Percentiles rank a stretch among this genome's conserved stretches.
These are phyloP conservation scores for Drosophila merina DNA, from an alignment of 2,888 invertebrate species.

Conservation along the genomic window DNA sequence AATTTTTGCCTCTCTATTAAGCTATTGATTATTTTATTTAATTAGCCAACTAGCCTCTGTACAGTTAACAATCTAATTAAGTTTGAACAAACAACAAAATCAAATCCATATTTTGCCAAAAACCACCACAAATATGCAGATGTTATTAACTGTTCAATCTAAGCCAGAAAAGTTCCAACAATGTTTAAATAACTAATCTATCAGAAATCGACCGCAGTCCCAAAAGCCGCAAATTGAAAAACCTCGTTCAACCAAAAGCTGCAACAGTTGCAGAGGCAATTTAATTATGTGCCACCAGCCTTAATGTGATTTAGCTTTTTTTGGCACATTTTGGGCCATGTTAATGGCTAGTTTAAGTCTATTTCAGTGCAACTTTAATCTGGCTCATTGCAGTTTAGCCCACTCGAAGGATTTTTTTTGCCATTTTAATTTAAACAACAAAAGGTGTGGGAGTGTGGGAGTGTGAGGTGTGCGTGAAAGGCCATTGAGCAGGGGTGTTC, in stretches of 20 bases:
- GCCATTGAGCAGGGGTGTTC: constrained; percentile 50
- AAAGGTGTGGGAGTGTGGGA: constrained; percentile 30
- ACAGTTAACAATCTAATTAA: constrained; percentile 15
- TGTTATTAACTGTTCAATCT: constrained; percentile 10
- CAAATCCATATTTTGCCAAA: constrained; percentile 11
- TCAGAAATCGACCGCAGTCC: constrained; percentile 20
- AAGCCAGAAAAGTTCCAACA: constrained; percentile 2
- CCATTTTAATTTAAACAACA: constrained; percentile 48
- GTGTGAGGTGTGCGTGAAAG: constrained; percentile 52
- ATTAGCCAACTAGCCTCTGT: neutral
- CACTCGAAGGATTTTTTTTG: constrained; percentile 17
- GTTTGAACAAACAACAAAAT: neutral
- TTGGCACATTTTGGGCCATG: constrained; percentile 9
- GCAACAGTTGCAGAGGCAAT: constrained; percentile 34
- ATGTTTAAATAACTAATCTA: constrained; percentile 18
- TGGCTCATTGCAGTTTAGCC: constrained; percentile 2
- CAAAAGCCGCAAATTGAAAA: constrained; percentile 36
- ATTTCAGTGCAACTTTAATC: constrained; percentile 27
- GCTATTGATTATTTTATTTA: neutral
- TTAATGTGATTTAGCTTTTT: constrained; percentile 33
- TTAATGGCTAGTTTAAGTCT: constrained; percentile 1
- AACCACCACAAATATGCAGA: constrained; percentile 20
- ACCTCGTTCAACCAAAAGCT: constrained; percentile 6
- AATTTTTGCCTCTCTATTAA: too few relatives aligned
- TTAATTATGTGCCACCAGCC: constrained; percentile 17